Percentiles rank a stretch among this genome's conserved stretches.
Conservation (phyloP, 2,888 invertebrate species). For the Agrotis exclamationis region DNA sequence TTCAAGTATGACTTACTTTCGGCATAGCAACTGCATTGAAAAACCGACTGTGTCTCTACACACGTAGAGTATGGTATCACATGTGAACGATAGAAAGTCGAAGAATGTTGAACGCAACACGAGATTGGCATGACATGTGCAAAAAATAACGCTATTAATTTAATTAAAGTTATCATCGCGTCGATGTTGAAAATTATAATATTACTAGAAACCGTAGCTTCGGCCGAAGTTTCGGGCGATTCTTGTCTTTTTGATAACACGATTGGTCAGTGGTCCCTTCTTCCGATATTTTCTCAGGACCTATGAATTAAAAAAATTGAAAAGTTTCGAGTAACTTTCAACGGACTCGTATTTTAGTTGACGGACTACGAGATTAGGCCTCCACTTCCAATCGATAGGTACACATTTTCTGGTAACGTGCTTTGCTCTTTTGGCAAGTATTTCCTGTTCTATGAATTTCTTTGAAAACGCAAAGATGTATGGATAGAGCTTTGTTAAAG, state of each 20-base stretch:
- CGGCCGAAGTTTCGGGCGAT: too few species aligned
- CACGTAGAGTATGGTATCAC: background rate
- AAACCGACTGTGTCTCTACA: background rate
- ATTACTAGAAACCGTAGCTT: too few species aligned
- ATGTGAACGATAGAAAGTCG: background rate
- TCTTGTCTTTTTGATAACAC: too few species aligned
- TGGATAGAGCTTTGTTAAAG: background rate
- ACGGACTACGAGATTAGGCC: too few species aligned
- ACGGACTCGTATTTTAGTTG: too few species aligned
- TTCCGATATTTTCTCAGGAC: too few species aligned
- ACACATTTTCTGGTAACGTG: background rate
- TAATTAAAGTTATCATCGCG: background rate
- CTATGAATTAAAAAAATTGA: too few species aligned
- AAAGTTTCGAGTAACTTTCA: too few species aligned
- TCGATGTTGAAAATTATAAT: too few species aligned
- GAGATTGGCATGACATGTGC: background rate
- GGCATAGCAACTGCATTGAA: background rate
- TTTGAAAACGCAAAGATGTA: conserved; percentile 11
- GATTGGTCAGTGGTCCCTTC: too few species aligned
- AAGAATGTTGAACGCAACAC: conserved; percentile 8
- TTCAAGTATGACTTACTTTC: conserved; percentile 18
- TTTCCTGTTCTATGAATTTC: background rate
- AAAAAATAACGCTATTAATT: conserved; percentile 2
- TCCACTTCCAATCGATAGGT: too few species aligned
- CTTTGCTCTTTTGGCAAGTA: conserved; percentile 1